A percentile compares a stretch with the other conserved stretches of the same genome.
Conservation (phyloP, 2,113 vertebrate species). For the Chascanopsetta lugubris region DNA sequence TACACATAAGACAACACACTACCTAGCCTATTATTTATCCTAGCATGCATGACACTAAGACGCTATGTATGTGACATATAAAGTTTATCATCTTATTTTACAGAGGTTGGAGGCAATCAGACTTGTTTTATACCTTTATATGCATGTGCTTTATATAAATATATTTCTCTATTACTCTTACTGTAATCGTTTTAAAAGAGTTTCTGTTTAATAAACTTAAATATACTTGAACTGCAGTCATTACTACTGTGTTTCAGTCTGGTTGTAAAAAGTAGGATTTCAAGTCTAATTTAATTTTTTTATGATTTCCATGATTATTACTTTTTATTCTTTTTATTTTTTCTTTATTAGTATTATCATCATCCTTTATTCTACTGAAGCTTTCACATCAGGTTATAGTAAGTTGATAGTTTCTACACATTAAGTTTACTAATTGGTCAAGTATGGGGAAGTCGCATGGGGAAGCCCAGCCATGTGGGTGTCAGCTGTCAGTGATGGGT, state of each 20-base stretch:
- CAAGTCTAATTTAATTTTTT: background rate
- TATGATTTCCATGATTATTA: no score
- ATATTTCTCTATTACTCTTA: constrained; percentile 48
- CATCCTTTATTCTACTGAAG: no score
- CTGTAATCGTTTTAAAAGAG: constrained; percentile 69
- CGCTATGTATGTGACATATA: constrained; percentile 64
- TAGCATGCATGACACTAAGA: constrained; percentile 67
- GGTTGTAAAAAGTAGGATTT: background rate
- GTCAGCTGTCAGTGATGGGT: no score
- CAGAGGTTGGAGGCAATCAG: constrained; percentile 55
- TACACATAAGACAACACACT: constrained; percentile 55
- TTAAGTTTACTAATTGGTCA: no score
- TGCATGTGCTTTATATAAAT: constrained; percentile 73
- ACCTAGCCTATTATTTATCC: constrained; percentile 71
- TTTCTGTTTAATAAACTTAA: constrained; percentile 75
- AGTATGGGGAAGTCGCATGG: no score
- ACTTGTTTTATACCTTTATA: constrained; percentile 67
- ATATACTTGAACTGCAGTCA: constrained; percentile 20
- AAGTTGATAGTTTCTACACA: no score
- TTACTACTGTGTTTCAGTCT: background rate
- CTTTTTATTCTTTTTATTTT: no score
- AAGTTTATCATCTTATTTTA: constrained; percentile 64
- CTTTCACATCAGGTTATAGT: no score
- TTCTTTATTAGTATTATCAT: no score
- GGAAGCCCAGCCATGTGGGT: no score